These are phyloP conservation scores for Dolichotis patagonum DNA, from an alignment of 2,113 vertebrate genomes.

Conservation along the genomic window DNA sequence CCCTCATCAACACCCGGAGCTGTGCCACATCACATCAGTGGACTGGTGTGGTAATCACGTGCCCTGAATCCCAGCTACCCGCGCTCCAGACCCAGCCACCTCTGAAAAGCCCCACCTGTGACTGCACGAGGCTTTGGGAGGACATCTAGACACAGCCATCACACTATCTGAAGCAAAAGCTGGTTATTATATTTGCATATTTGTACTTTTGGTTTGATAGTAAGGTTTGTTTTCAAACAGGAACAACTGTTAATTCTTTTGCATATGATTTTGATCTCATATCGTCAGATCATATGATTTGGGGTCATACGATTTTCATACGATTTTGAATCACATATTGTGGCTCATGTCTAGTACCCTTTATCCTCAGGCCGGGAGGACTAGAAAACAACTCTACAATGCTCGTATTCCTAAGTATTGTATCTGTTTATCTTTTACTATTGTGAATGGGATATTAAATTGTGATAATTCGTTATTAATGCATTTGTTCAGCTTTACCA, in stretches of 20 bases:
- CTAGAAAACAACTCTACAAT: background rate
- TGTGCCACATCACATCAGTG: background rate
- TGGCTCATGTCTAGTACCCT: background rate
- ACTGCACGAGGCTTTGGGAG: background rate
- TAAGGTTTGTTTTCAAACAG: background rate
- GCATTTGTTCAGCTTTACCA: background rate
- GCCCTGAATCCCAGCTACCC: background rate
- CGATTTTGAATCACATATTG: background rate
- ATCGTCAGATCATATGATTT: background rate
- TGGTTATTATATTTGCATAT: background rate
- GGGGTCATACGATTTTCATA: slow-evolving; percentile 1
- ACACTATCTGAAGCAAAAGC: background rate
- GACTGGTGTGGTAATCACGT: background rate
- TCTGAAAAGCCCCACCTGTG: background rate
- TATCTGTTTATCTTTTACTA: background rate
- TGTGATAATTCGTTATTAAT: background rate
- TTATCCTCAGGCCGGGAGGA: background rate
- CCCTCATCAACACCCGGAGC: background rate
- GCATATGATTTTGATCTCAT: background rate
- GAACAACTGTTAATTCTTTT: slow-evolving; percentile 30
- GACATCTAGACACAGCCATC: background rate
- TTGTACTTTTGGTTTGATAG: background rate
- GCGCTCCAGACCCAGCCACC: background rate
- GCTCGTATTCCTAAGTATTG: background rate
- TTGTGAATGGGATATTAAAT: background rate